Evolutionary conservation across 64 coral and sea anemone genomes (phyloP).

Genomic region (Anthopleura sola): DNA sequence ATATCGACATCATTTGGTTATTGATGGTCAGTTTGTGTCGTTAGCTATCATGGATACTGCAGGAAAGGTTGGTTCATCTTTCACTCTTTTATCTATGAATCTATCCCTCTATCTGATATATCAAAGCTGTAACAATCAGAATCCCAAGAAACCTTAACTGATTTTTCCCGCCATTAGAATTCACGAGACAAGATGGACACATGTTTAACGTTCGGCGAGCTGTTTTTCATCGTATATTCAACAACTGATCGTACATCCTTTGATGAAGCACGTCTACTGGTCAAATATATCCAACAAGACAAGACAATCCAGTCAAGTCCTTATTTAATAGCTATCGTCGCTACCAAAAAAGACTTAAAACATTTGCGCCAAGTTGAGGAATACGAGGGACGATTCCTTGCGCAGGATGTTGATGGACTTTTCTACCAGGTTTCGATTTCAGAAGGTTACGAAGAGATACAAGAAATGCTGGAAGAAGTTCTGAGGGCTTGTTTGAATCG

Average conservation of each 20-base stretch:
- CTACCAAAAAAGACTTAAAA: slow-evolving; percentile 61
- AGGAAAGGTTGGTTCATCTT: slow-evolving; percentile 41
- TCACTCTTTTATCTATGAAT: neutral
- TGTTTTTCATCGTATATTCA: slow-evolving; percentile 76
- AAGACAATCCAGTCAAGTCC: slow-evolving; percentile 44
- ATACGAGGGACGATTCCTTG: slow-evolving; percentile 47
- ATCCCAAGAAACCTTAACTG: no score
- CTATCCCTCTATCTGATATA: neutral
- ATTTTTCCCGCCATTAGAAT: slow-evolving; percentile 37
- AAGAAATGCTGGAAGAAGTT: slow-evolving; percentile 27
- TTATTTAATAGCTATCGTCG: slow-evolving; percentile 42
- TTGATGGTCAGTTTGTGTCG: slow-evolving; percentile 45
- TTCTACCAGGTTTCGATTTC: slow-evolving; percentile 51
- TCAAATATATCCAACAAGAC: slow-evolving; percentile 66
- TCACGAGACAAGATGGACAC: slow-evolving; percentile 61
- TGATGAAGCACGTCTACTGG: slow-evolving; percentile 64
- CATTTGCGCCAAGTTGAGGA: slow-evolving; percentile 63
- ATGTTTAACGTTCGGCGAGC: slow-evolving; percentile 54
- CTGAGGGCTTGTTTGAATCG: slow-evolving; percentile 28
- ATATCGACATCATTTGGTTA: slow-evolving; percentile 53
- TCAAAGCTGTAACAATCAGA: no score
- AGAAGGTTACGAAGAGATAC: slow-evolving; percentile 48
- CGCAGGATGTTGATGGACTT: slow-evolving; percentile 20
- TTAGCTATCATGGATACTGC: slow-evolving; percentile 68
- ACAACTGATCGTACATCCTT: slow-evolving; percentile 63